A percentile compares a stretch with the other conserved stretches of the same genome.
These are phyloP conservation scores for Elymnias hypermnestra DNA, from an alignment of 1,140 invertebrate genomes.

Conservation along the genomic window DNA sequence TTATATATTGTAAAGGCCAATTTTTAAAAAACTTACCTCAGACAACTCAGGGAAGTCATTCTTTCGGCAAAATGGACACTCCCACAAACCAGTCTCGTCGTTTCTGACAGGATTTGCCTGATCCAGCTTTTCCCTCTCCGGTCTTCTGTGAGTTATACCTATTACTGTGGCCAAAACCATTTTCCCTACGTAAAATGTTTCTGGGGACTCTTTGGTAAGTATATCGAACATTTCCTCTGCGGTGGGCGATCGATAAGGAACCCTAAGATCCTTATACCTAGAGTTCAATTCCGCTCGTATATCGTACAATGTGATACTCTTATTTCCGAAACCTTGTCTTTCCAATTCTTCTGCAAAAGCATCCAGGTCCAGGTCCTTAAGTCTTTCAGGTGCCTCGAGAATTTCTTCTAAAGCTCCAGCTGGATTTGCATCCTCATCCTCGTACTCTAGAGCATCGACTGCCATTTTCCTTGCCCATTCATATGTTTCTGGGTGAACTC, in stretches of 20 bases:
- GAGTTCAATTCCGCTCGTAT: conserved; percentile 97
- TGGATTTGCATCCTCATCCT: conserved; percentile 96
- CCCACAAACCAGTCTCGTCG: conserved; percentile 95
- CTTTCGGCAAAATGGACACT: conserved; percentile 97
- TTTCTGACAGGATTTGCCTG: conserved; percentile 96
- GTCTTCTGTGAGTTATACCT: conserved; percentile 90
- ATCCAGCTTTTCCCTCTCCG: conserved; percentile 94
- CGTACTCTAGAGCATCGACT: conserved; percentile 98
- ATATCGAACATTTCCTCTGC: conserved; percentile 95
- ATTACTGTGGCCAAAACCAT: conserved; percentile 86
- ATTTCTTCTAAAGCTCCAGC: conserved; percentile 98
- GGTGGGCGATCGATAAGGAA: conserved; percentile 86
- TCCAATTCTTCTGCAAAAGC: conserved; percentile 99
- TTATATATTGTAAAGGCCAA: no score
- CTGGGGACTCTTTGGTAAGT: conserved; percentile 96
- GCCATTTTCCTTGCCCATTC: conserved; percentile 99
- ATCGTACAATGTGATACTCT: conserved; percentile 98
- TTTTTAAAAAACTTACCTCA: no score
- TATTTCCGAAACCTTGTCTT: conserved; percentile 96
- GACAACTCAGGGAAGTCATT: conserved; percentile 96
- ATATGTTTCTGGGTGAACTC: conserved; percentile 99
- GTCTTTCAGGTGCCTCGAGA: conserved; percentile 93
- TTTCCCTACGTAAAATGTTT: conserved; percentile 96
- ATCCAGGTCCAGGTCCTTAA: conserved; percentile 98
- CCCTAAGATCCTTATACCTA: conserved; percentile 95